Percentiles rank a stretch among this genome's conserved stretches.
These are phyloP conservation scores for Uropsilus gracilis DNA, from an alignment of 2,113 vertebrate species.

Conservation along the genomic window DNA sequence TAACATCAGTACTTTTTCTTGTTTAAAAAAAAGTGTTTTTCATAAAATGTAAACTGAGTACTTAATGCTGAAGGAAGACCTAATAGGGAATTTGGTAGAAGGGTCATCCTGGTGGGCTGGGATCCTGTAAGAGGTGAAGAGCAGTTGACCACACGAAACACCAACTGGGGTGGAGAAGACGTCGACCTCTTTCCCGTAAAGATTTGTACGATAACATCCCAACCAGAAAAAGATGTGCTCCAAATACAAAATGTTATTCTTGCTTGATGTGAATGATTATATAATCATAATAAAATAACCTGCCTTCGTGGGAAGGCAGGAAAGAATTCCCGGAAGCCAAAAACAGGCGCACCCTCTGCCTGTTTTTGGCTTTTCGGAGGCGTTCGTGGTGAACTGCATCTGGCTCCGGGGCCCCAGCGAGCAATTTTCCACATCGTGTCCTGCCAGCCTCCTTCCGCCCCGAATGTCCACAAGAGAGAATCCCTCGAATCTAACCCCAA, in stretches of 20 bases:
- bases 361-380: neutral
- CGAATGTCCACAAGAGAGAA: neutral
- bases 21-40: neutral
- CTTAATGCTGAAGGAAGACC: neutral
- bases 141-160: neutral
- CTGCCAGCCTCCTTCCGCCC: constrained; percentile 16
- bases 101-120: constrained; percentile 47
- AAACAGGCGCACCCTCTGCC: neutral
- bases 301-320: neutral
- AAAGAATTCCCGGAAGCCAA: neutral
- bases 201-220: constrained; percentile 4
- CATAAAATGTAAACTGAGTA: constrained; percentile 48
- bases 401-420: neutral
- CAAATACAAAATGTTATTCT: constrained; percentile 46
- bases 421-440: neutral
- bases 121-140: constrained; percentile 39
- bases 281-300: constrained; percentile 61
- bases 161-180: neutral
- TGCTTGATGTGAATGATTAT: constrained; percentile 48
- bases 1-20: neutral
- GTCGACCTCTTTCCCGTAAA: neutral
- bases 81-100: neutral
- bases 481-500: neutral
- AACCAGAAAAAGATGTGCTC: constrained; percentile 36
- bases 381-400: neutral